phyloP scores from a whole-genome alignment of 2,797 vertebrate genomes.

The Fringilla coelebs region DNA sequence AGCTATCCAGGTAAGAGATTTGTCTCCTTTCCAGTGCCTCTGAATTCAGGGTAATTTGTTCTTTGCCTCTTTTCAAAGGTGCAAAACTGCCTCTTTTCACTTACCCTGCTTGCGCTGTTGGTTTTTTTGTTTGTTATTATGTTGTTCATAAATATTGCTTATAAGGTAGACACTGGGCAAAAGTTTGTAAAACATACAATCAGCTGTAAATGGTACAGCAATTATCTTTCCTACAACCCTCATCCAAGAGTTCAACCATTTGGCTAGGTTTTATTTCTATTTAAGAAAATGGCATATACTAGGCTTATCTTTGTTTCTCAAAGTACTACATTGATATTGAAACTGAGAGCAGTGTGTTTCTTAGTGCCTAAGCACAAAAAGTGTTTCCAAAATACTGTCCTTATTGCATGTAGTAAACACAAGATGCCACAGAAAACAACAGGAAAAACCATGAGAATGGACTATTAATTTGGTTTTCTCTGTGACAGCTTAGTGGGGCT shows the following conservation, averaged over 20 bases:
- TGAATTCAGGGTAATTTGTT: not conserved
- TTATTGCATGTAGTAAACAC: not conserved
- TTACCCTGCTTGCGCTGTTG: not conserved
- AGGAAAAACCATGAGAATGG: not conserved
- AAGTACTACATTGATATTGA: not conserved
- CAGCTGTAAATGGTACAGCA: not conserved
- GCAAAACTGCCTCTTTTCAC: not conserved
- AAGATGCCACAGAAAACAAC: not conserved
- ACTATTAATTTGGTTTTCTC: not conserved
- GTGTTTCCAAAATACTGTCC: not conserved
- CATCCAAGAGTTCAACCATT: not conserved
- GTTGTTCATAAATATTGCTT: not conserved
- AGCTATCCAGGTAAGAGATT: conserved; percentile 35
- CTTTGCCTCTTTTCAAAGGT: not conserved
- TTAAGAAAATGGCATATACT: not conserved
- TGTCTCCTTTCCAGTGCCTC: not conserved
- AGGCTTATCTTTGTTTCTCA: not conserved
- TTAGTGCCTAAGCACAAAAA: not conserved
- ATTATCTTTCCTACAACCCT: not conserved
- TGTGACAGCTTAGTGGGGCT: not conserved
- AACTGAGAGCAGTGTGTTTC: not conserved
- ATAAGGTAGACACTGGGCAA: not conserved
- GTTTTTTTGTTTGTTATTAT: not conserved
- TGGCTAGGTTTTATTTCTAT: not conserved
- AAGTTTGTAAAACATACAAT: not conserved